Conservation (phyloP, 2,888 invertebrate species). For the Tiliacea aurago region DNA sequence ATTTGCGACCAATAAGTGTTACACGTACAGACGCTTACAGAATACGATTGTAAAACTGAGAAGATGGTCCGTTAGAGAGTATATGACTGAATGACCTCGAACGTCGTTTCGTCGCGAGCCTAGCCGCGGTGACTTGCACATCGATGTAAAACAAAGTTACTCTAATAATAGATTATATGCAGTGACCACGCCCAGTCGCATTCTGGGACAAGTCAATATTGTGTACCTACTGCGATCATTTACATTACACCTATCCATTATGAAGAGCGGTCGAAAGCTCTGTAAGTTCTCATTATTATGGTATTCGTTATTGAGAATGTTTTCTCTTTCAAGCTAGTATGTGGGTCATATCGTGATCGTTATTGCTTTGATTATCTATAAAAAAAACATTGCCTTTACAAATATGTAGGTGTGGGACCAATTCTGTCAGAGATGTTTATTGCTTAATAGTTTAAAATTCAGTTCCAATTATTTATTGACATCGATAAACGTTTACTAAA, state of each 20-base stretch:
- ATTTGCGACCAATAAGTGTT: conserved; percentile 78
- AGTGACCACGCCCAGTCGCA: conserved; percentile 78
- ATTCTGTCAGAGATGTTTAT: conserved; percentile 66
- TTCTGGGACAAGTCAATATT: conserved; percentile 81
- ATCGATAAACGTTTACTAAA: conserved; percentile 28
- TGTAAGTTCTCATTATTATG: conserved; percentile 77
- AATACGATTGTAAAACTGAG: conserved; percentile 79
- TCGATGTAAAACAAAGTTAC: conserved; percentile 77
- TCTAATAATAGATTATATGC: conserved; percentile 79
- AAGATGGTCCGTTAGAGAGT: conserved; percentile 83
- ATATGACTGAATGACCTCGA: conserved; percentile 79
- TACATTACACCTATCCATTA: conserved; percentile 81
- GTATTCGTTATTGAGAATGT: conserved; percentile 78
- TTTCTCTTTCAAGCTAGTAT: conserved; percentile 81
- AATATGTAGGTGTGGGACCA: conserved; percentile 67
- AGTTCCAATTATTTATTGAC: conserved; percentile 44
- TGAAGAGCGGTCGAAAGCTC: conserved; percentile 79
- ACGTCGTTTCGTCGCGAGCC: conserved; percentile 69
- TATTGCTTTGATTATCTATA: conserved; percentile 78
- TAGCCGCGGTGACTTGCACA: conserved; percentile 79
- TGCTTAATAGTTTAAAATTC: conserved; percentile 55
- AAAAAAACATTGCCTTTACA: conserved; percentile 68
- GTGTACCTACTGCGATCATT: conserved; percentile 77
- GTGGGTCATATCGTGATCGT: conserved; percentile 80
- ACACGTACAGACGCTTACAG: conserved; percentile 76